Percentiles rank a stretch among this genome's conserved stretches.
These are phyloP conservation scores for Pandemis corylana DNA, from an alignment of 2,888 invertebrate species.

Conservation along the genomic window DNA sequence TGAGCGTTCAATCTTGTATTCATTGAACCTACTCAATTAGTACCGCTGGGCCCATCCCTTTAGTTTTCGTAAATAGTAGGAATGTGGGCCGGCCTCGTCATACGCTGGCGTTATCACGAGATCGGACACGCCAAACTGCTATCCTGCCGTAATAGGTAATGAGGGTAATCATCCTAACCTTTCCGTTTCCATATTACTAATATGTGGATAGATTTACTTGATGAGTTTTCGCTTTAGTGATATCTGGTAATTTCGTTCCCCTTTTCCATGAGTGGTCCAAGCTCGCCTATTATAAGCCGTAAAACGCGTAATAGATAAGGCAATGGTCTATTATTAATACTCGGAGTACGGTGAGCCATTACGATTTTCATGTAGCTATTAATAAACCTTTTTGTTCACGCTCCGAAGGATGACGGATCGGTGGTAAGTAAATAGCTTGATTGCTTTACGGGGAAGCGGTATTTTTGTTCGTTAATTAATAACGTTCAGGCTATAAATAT, in stretches of 20 bases:
- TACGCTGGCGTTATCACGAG: constrained; percentile 28
- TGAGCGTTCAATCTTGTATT: constrained; percentile 1
- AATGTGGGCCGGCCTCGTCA: constrained; percentile 10
- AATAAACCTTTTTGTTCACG: constrained; percentile 75
- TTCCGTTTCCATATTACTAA: constrained; percentile 37
- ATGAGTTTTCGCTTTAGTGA: constrained; percentile 34
- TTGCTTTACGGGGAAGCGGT: constrained; percentile 11
- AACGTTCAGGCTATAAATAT: constrained; percentile 22
- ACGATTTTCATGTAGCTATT: constrained; percentile 56
- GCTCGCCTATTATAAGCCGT: constrained; percentile 24
- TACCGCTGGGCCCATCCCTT: constrained; percentile 11
- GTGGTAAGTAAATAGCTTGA: constrained; percentile 72
- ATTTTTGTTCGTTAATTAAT: constrained; percentile 31
- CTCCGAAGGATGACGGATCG: constrained; percentile 81
- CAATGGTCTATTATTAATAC: constrained; percentile 30
- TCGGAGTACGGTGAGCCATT: constrained; percentile 17
- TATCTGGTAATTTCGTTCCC: constrained; percentile 33
- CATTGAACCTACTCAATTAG: constrained; percentile 14
- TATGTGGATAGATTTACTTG: constrained; percentile 30
- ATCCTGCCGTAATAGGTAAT: constrained; percentile 36
- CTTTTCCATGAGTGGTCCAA: constrained; percentile 15
- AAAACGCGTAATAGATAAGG: constrained; percentile 29
- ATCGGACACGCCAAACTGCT: constrained; percentile 37
- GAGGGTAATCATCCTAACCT: constrained; percentile 36
- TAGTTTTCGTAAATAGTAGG: constrained; percentile 16